Percentiles rank a stretch among this genome's conserved stretches.
Evolutionary conservation across 2,113 vertebrate species (phyloP).

Genomic region (western clawed frog (Xenopus tropicalis)): UCB_Xtro_10.0 CM004446.2:71052001-71052500

Average conservation of each 20-base stretch:
- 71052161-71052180: constrained; percentile 35
- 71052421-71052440: too few relatives aligned
- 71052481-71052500: too few relatives aligned
- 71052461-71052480: too few relatives aligned
- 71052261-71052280: background rate
- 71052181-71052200: constrained; percentile 3
- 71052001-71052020: constrained; percentile 29
- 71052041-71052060: constrained; percentile 43
- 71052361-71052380: too few relatives aligned
- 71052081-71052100: constrained; percentile 32
- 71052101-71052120: constrained; percentile 44
- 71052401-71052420: too few relatives aligned
- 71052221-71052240: background rate
- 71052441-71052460: too few relatives aligned
- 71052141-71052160: constrained; percentile 54
- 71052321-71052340: too few relatives aligned
- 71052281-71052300: background rate
- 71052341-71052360: too few relatives aligned
- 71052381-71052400: too few relatives aligned
- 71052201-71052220: background rate
- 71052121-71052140: constrained; percentile 47
- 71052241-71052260: background rate
- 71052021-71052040: constrained; percentile 49
- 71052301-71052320: too few relatives aligned
- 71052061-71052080: constrained; percentile 48